A percentile compares a stretch with the other conserved stretches of the same genome.
phyloP scores from a whole-genome alignment of 2,113 vertebrate genomes.

The Misgurnus anguillicaudatus region DNA sequence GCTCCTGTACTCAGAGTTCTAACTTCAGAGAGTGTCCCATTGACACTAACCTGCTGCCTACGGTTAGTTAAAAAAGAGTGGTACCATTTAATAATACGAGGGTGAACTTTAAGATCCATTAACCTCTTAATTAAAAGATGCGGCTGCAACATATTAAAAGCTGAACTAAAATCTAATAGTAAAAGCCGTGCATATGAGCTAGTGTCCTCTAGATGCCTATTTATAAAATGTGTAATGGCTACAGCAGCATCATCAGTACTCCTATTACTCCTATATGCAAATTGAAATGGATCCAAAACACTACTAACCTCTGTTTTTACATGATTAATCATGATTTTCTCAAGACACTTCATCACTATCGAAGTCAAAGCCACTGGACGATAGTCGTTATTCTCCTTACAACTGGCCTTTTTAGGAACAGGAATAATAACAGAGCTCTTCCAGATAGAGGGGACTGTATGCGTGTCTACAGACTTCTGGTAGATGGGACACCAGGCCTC shows the following conservation, averaged over 20 bases:
- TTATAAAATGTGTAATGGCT: not conserved
- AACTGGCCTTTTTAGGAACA: not conserved
- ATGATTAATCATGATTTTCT: too few relatives aligned
- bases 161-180: not conserved
- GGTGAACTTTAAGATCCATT: not conserved
- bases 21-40: not conserved
- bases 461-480: not conserved
- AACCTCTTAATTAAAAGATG: not conserved
- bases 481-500: not conserved
- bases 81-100: not conserved
- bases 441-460: not conserved
- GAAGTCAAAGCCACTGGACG: not conserved
- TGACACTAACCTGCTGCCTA: slow-evolving; percentile 5
- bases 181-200: not conserved
- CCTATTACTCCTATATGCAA: not conserved
- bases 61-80: not conserved
- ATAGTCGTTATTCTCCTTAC: not conserved
- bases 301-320: too few relatives aligned
- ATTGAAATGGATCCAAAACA: too few relatives aligned
- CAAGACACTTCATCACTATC: not conserved
- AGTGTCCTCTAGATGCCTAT: not conserved
- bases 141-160: not conserved
- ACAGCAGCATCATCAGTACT: not conserved
- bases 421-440: not conserved
- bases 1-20: not conserved